Percentiles rank a stretch among this genome's conserved stretches.
Conservation (phyloP, 2,888 invertebrate species). For the Callyntrura sp. region DNA sequence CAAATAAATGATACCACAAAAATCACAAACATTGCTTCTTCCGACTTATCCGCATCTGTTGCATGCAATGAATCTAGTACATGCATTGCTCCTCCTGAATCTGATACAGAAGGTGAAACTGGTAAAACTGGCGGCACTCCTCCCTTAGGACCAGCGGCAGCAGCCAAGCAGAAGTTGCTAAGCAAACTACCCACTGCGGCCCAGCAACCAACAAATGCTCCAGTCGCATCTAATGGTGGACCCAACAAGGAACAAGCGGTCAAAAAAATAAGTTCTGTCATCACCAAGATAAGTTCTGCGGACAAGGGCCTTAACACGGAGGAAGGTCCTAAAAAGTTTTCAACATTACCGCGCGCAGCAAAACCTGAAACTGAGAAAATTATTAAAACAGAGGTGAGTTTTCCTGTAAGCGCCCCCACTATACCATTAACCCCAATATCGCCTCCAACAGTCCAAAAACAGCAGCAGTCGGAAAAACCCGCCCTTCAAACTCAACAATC, state of each 20-base stretch:
- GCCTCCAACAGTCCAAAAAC: conserved; percentile 83
- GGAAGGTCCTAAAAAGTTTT: conserved; percentile 71
- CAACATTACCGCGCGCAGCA: conserved; percentile 65
- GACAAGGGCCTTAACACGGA: conserved; percentile 76
- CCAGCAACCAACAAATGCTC: conserved; percentile 10
- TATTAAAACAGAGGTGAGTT: conserved; percentile 87
- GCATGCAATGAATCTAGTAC: conserved; percentile 64
- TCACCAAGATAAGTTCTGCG: conserved; percentile 79
- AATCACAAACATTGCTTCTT: conserved; percentile 27
- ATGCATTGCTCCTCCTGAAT: conserved; percentile 61
- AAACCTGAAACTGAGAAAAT: conserved; percentile 84
- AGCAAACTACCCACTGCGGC: conserved; percentile 55
- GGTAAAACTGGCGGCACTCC: conserved; percentile 60
- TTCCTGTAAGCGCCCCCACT: conserved; percentile 86
- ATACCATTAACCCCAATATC: conserved; percentile 85
- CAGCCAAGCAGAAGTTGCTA: conserved; percentile 63
- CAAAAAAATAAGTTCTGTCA: conserved; percentile 82
- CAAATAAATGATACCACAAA: conserved; percentile 22
- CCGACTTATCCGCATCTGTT: conserved; percentile 20
- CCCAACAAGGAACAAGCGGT: conserved; percentile 82
- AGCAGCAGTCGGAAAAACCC: conserved; percentile 79
- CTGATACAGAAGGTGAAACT: conserved; percentile 70
- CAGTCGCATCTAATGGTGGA: background rate
- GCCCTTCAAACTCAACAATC: conserved; percentile 24
- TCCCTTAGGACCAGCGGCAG: conserved; percentile 65